Base-by-base conservation (phyloP, 2,797 vertebrate species). In the Lates japonicus region DNA sequence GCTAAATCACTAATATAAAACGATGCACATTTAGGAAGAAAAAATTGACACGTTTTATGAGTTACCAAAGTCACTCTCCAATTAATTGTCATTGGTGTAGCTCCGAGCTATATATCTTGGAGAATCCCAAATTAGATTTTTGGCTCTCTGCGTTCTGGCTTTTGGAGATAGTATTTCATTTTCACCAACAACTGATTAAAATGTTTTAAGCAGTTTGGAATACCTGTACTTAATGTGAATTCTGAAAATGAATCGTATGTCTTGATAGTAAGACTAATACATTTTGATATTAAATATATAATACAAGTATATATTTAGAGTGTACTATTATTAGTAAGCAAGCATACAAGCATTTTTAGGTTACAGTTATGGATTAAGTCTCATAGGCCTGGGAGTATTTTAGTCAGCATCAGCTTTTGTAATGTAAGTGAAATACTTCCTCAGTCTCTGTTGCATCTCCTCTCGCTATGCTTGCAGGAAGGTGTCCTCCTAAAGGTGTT, bases 121-220 rank as follows among this genome's bases (percentile, higher is more conserved):
- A 82, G 81, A 88, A 80, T 68, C 74, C 64, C 80, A 82, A 88
- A 90, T 90, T 87, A 83, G 65, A 90, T 79, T 82, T 90, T 87
- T 88, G 85, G 83, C 85, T 88, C 77, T 76, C 54, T 69, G 52
- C 73, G 68, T 71, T 81, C 29, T 80, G 76, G 68, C 81, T 80
- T 88, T 82, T 51, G 25, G 64, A 84, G 73, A 70, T 74, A 72
- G 74, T 82, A 42, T 82, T 85, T 89, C 42, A 87, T 87, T 89
- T 86, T 82, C 63, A 70, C 33, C 70, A 87, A 78, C 70, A 76
- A 76, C 51, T 82, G 81, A 90, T 88, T 83, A 82, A 86, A 88
- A 76, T 44, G 61, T 60, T 74, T 76, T 44, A 70, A 83, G 66
- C 55, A 29, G 63, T 42, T 58, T 37, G 11, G 35, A 69, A 77